These are phyloP conservation scores for Ptychadena robeensis DNA, from an alignment of 2,797 vertebrate species.

Conservation along the genomic window DNA sequence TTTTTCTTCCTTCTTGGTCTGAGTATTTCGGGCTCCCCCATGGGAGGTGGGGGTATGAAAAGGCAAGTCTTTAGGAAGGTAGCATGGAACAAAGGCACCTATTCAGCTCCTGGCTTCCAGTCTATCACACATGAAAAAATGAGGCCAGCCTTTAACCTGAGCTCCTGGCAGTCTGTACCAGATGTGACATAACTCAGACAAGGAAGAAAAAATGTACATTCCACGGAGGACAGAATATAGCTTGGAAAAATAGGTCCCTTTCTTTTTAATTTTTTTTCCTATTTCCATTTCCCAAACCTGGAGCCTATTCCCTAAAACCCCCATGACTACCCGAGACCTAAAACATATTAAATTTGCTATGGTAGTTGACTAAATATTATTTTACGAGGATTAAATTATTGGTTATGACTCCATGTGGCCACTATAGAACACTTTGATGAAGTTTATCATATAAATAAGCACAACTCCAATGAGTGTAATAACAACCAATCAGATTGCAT, in stretches of 20 bases:
- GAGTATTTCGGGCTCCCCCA: slow-evolving; percentile 54
- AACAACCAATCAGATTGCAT: not conserved
- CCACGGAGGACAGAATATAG: slow-evolving; percentile 50
- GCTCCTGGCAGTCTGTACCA: slow-evolving; percentile 60
- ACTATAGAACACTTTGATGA: not conserved
- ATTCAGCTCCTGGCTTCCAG: slow-evolving; percentile 62
- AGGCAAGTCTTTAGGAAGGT: slow-evolving; percentile 64
- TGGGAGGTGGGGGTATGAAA: slow-evolving; percentile 63
- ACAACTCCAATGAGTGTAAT: not conserved
- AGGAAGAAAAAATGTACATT: slow-evolving; percentile 58
- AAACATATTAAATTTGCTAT: not conserved
- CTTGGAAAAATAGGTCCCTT: slow-evolving; percentile 49
- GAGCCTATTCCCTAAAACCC: slow-evolving; percentile 13
- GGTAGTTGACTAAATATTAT: not conserved
- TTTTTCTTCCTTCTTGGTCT: slow-evolving; percentile 53
- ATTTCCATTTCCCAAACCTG: slow-evolving; percentile 26
- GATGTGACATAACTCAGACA: slow-evolving; percentile 62
- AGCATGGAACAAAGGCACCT: slow-evolving; percentile 64
- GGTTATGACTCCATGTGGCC: not conserved
- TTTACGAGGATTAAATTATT: not conserved
- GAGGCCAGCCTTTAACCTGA: slow-evolving; percentile 60
- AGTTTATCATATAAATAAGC: not conserved
- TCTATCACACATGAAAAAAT: slow-evolving; percentile 47
- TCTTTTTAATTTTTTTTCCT: slow-evolving; percentile 37
- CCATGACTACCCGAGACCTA: slow-evolving; percentile 10